These are phyloP conservation scores for Coelopa frigida DNA, from an alignment of 1,140 invertebrate genomes.

Conservation along the genomic window DNA sequence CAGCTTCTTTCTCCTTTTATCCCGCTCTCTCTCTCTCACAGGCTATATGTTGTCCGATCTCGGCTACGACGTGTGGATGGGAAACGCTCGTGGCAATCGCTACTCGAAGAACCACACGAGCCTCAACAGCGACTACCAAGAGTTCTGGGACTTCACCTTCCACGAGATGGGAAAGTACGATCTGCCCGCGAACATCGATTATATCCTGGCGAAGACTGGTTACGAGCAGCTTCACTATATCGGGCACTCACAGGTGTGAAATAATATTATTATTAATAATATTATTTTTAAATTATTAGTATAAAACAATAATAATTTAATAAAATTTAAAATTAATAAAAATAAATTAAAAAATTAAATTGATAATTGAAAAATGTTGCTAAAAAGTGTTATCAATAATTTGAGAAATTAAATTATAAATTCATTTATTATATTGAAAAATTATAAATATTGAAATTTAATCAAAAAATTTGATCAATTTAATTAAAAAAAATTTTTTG, in stretches of 20 bases:
- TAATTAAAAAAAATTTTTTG: too few relatives aligned
- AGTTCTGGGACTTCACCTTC: constrained; percentile 73
- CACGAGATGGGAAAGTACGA: constrained; percentile 74
- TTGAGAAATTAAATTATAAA: too few relatives aligned
- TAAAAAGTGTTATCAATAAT: too few relatives aligned
- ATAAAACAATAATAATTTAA: too few relatives aligned
- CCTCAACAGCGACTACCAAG: constrained; percentile 51
- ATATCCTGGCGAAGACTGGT: constrained; percentile 55
- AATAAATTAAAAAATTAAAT: too few relatives aligned
- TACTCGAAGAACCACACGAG: constrained; percentile 54
- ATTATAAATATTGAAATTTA: too few relatives aligned
- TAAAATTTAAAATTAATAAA: too few relatives aligned
- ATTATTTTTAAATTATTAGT: too few relatives aligned
- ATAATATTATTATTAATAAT: not conserved
- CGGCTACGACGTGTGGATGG: constrained; percentile 71
- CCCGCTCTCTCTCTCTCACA: constrained; percentile 23
- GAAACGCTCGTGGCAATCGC: constrained; percentile 60
- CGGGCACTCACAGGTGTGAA: constrained; percentile 51
- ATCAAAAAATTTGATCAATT: too few relatives aligned
- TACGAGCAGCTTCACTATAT: constrained; percentile 57
- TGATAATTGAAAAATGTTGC: too few relatives aligned
- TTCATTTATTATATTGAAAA: too few relatives aligned
- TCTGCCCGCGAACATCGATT: constrained; percentile 68
- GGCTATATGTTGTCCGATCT: constrained; percentile 43
- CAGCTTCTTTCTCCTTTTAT: constrained; percentile 3